These are phyloP conservation scores for Agrilus biguttatus DNA, from an alignment of 2,888 invertebrate genomes.

Conservation along the genomic window DNA sequence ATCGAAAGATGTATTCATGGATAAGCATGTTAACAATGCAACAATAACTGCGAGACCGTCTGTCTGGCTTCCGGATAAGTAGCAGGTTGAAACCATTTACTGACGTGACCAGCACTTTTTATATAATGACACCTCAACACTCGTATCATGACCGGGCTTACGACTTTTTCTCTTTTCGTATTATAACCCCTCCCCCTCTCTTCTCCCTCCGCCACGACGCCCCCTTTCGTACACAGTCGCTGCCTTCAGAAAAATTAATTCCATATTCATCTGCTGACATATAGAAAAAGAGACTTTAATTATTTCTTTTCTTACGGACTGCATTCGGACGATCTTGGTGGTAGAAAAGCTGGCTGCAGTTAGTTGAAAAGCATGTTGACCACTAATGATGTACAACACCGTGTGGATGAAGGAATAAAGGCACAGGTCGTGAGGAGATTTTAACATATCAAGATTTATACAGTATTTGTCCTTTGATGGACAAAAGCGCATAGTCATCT, in stretches of 20 bases:
- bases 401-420: too few species aligned
- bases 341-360: neutral
- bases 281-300: neutral
- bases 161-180: too few species aligned
- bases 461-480: too few species aligned
- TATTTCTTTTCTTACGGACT: too few species aligned
- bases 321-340: too few species aligned
- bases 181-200: conserved; percentile 18
- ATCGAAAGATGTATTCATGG: too few species aligned
- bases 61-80: conserved; percentile 33
- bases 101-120: conserved; percentile 30
- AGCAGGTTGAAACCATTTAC: conserved; percentile 33
- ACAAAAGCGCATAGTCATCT: neutral
- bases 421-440: too few species aligned
- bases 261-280: conserved; percentile 21
- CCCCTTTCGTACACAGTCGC: conserved; percentile 17
- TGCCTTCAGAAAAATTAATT: conserved; percentile 28
- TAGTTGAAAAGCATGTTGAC: too few species aligned
- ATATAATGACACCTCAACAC: conserved; percentile 30
- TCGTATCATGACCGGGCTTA: conserved; percentile 19
- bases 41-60: conserved; percentile 20
- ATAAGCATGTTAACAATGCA: conserved; percentile 6
- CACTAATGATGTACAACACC: too few species aligned
- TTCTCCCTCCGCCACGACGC: too few species aligned
- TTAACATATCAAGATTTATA: too few species aligned